Conservation (phyloP, 35 echinoderm and acorn worm species). For the Apostichopus californicus region DNA sequence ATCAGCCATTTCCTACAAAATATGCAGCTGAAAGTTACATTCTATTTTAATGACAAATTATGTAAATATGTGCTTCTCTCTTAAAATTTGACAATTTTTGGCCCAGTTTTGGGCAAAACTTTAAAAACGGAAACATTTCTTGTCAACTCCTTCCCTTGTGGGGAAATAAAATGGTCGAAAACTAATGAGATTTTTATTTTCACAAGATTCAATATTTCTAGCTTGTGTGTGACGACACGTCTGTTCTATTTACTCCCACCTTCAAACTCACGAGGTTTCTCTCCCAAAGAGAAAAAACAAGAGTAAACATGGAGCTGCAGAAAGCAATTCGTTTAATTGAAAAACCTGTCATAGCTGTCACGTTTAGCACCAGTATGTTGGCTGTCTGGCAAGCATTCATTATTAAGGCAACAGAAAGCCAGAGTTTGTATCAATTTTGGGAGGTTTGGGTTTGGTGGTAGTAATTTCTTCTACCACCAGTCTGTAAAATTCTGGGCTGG, state of each 20-base stretch:
- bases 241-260: not conserved
- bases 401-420: not conserved
- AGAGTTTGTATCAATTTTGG: not conserved
- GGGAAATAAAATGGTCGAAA: not conserved
- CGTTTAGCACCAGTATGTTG: not conserved
- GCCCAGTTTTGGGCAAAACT: not conserved
- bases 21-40: too few species aligned
- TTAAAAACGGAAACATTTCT: not conserved
- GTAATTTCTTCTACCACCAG: not conserved
- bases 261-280: not conserved
- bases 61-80: not conserved
- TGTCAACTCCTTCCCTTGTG: not conserved
- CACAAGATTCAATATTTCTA: not conserved
- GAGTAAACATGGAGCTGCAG: not conserved
- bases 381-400: not conserved
- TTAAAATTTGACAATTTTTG: too few species aligned
- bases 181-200: constrained; percentile 25
- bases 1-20: too few species aligned
- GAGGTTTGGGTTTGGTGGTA: not conserved
- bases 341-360: constrained; percentile 31
- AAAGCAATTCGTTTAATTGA: constrained; percentile 50
- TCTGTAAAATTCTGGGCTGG: not conserved
- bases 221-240: not conserved
- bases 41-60: too few species aligned
- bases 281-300: constrained; percentile 27